Evolutionary conservation across 2,797 vertebrate species (phyloP).

Genomic region (Carduelis carduelis): DNA sequence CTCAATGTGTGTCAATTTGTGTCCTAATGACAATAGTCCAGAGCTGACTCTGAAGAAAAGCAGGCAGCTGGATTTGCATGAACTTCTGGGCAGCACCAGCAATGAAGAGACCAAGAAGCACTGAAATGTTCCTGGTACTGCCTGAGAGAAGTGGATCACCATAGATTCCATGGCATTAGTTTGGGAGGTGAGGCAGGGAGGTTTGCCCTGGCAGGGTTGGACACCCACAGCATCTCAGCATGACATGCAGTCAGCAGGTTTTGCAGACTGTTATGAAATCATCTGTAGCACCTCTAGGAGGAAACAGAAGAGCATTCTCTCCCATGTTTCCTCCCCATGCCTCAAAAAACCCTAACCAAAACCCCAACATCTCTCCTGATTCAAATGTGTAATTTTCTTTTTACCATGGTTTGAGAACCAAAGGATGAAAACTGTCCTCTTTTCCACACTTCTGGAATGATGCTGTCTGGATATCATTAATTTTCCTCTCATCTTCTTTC

Average conservation of each 20-base stretch:
- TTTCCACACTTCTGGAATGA: not conserved
- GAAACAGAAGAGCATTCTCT: not conserved
- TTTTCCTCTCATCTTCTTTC: not conserved
- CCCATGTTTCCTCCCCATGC: accelerated
- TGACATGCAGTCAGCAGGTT: not conserved
- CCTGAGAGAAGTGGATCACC: not conserved
- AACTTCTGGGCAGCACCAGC: not conserved
- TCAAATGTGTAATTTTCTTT: not conserved
- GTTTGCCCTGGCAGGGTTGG: not conserved
- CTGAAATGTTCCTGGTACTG: not conserved
- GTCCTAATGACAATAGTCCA: not conserved
- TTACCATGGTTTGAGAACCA: not conserved
- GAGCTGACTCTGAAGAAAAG: not conserved
- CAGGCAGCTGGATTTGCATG: not conserved
- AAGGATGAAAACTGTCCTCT: not conserved
- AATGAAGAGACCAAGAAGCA: not conserved
- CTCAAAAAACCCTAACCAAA: not conserved
- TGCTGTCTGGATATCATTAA: not conserved
- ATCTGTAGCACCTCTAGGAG: not conserved
- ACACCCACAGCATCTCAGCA: not conserved
- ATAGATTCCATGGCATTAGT: not conserved
- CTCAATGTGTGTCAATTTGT: not conserved
- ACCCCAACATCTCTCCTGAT: not conserved
- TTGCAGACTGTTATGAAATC: not conserved
- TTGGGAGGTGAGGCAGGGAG: not conserved